Conservation (phyloP, 1,140 invertebrate species). For the Drosophila suzukii region DNA sequence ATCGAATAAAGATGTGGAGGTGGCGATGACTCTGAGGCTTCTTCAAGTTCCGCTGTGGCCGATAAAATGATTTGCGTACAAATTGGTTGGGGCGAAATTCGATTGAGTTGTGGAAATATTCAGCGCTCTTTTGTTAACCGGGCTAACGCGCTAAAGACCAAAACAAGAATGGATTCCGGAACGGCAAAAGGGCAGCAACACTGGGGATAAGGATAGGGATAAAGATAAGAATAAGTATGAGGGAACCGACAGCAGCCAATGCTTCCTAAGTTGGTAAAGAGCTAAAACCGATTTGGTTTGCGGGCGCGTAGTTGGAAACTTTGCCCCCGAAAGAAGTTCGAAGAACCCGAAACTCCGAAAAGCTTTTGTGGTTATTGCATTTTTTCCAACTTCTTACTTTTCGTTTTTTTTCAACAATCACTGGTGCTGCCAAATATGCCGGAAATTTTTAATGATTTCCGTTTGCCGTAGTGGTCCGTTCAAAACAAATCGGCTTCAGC, state of each 20-base stretch:
- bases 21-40: no score
- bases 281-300: constrained; percentile 64
- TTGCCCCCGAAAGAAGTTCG: constrained; percentile 9
- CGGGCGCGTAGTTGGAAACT: constrained; percentile 36
- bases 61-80: constrained; percentile 80
- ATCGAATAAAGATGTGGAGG: not conserved
- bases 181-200: constrained; percentile 46
- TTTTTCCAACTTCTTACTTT: constrained; percentile 40
- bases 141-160: constrained; percentile 51
- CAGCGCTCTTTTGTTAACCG: constrained; percentile 62
- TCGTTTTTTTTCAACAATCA: constrained; percentile 6
- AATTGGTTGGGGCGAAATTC: constrained; percentile 72
- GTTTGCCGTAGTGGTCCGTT: constrained; percentile 24
- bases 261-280: constrained; percentile 56
- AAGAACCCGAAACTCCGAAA: constrained; percentile 47
- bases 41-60: constrained; percentile 5
- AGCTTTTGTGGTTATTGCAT: constrained; percentile 71
- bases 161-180: not conserved
- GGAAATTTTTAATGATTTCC: constrained; percentile 79
- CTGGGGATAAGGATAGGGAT: constrained; percentile 13
- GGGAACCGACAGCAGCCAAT: constrained; percentile 32
- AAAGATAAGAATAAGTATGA: constrained; percentile 10
- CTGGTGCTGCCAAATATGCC: constrained; percentile 58
- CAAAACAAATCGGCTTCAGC: constrained; percentile 70
- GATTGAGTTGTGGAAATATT: constrained; percentile 79